These are phyloP conservation scores for Metridium senile DNA, from an alignment of 92 coral and sea anemone species.

Conservation along the genomic window DNA sequence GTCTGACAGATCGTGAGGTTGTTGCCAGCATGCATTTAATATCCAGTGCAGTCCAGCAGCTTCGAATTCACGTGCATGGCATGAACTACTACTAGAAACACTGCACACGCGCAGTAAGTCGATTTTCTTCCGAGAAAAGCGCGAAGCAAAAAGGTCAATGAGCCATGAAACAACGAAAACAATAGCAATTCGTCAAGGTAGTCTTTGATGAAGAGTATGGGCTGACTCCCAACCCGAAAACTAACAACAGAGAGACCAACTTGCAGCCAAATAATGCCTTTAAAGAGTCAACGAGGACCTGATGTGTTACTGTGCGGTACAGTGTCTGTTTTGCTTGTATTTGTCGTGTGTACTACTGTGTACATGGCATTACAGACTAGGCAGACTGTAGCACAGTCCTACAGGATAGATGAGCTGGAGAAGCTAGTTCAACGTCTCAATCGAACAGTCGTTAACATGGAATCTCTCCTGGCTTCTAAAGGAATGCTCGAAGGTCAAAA, in stretches of 20 bases:
- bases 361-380: slow-evolving; percentile 48
- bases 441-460: slow-evolving; percentile 60
- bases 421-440: slow-evolving; percentile 41
- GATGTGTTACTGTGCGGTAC: slow-evolving; percentile 29
- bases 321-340: slow-evolving; percentile 38
- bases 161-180: slow-evolving; percentile 36
- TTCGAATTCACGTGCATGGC: neutral
- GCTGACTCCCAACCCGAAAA: slow-evolving; percentile 11
- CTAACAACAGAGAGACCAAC: neutral
- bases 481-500: slow-evolving; percentile 3
- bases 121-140: slow-evolving; percentile 35
- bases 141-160: slow-evolving; percentile 36
- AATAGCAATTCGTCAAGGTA: slow-evolving; percentile 22
- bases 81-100: neutral
- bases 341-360: slow-evolving; percentile 43
- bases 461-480: slow-evolving; percentile 59
- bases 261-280: slow-evolving; percentile 12
- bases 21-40: neutral
- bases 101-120: slow-evolving; percentile 37
- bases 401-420: slow-evolving; percentile 66
- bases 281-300: slow-evolving; percentile 19
- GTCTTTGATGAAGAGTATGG: slow-evolving; percentile 11
- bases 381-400: slow-evolving; percentile 61
- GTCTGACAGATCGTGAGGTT: neutral
- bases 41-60: neutral